These are phyloP conservation scores for Albula glossodonta DNA, from an alignment of 2,113 vertebrate genomes.

Conservation along the genomic window DNA sequence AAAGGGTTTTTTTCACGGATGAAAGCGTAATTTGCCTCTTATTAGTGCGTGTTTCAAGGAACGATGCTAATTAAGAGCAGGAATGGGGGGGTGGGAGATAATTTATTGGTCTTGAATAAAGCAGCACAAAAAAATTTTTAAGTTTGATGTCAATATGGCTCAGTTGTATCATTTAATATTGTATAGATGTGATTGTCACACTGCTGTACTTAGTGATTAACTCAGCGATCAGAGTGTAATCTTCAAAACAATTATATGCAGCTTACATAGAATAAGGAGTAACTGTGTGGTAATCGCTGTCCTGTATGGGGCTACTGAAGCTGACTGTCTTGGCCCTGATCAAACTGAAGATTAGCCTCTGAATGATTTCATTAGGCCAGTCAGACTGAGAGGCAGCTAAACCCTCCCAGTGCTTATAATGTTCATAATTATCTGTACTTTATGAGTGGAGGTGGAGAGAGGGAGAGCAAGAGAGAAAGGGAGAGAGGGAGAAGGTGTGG, in stretches of 20 bases:
- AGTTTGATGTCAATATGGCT: not conserved
- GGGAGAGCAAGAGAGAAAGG: too few species aligned
- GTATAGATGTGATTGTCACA: not conserved
- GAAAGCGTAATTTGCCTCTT: constrained; percentile 2
- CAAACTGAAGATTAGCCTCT: not conserved
- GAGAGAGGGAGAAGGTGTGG: not conserved
- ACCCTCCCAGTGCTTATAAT: not conserved
- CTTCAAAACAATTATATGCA: not conserved
- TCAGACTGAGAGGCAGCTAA: not conserved
- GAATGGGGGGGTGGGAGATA: not conserved
- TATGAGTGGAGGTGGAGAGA: not conserved
- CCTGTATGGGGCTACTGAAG: not conserved
- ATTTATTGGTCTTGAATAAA: not conserved
- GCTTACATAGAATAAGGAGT: not conserved
- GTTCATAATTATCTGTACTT: not conserved
- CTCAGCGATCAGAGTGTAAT: not conserved
- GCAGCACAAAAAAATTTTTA: not conserved
- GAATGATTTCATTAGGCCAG: not conserved
- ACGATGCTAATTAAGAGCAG: constrained; percentile 9
- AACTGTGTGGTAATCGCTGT: not conserved
- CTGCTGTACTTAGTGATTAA: not conserved
- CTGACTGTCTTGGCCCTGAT: not conserved
- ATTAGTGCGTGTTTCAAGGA: constrained; percentile 4
- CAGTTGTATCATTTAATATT: not conserved
- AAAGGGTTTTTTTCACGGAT: constrained; percentile 4